These are phyloP conservation scores for Reticulitermes lucifugus DNA, from an alignment of 2,888 invertebrate genomes.

Conservation along the genomic window DNA sequence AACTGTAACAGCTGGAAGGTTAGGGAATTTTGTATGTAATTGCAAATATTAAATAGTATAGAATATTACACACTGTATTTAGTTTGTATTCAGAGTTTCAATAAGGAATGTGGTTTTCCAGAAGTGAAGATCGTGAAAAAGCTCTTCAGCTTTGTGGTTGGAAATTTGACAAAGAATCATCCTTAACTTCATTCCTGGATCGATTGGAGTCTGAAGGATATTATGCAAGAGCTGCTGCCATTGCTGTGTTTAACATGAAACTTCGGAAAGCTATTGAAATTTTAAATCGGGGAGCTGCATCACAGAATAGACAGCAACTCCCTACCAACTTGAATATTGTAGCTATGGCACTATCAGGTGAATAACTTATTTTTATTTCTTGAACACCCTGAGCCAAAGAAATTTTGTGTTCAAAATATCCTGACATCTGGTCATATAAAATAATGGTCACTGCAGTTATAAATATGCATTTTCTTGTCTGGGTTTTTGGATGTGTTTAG, in stretches of 20 bases:
- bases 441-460: too few species aligned
- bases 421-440: too few species aligned
- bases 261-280: conserved; percentile 88
- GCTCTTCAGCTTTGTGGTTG: conserved; percentile 91
- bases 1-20: too few species aligned
- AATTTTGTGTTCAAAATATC: too few species aligned
- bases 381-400: too few species aligned
- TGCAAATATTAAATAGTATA: too few species aligned
- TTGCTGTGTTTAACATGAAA: conserved; percentile 90
- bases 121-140: conserved; percentile 80
- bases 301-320: conserved; percentile 56
- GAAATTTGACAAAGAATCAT: conserved; percentile 81
- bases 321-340: conserved; percentile 69
- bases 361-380: not conserved
- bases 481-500: too few species aligned
- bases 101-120: conserved; percentile 56
- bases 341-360: conserved; percentile 81
- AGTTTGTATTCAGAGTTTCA: too few species aligned
- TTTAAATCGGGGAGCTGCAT: conserved; percentile 77
- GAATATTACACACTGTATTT: too few species aligned
- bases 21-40: too few species aligned
- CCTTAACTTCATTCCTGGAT: conserved; percentile 69
- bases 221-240: conserved; percentile 88
- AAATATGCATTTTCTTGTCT: too few species aligned
- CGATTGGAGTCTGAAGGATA: conserved; percentile 77